Conservation (phyloP, 2,797 vertebrate genomes). For the Acrossocheilus fasciatus region DNA sequence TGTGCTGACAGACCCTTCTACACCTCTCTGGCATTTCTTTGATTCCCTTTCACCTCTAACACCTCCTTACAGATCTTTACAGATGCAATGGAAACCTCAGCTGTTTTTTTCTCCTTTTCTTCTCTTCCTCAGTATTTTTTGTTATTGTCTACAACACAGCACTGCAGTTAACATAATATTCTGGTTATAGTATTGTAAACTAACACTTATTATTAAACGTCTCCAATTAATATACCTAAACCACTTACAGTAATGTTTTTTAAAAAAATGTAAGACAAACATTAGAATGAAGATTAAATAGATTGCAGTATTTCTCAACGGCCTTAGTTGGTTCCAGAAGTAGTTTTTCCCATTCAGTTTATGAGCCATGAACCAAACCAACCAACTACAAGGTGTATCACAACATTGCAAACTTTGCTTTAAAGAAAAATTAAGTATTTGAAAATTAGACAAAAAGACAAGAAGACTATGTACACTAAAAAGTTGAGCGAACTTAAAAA, state of each 20-base stretch:
- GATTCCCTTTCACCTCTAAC: neutral
- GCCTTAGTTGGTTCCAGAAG: neutral
- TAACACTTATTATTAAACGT: no score
- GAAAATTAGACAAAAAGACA: neutral
- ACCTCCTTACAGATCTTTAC: neutral
- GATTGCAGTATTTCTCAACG: neutral
- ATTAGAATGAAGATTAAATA: neutral
- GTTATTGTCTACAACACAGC: neutral
- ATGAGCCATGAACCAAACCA: neutral
- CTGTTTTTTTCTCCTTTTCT: neutral
- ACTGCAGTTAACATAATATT: neutral
- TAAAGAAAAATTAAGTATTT: neutral
- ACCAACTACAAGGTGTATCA: neutral
- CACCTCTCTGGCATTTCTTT: neutral
- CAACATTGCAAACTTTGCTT: neutral
- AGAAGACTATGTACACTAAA: neutral
- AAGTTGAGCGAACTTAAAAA: no score
- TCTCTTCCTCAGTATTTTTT: neutral
- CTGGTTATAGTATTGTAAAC: neutral
- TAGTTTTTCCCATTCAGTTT: neutral
- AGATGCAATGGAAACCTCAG: neutral
- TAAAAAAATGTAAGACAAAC: neutral
- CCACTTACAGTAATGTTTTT: no score
- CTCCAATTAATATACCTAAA: no score
- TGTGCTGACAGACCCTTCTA: neutral